These are phyloP conservation scores for Ennomos quercinarius DNA, from an alignment of 2,888 invertebrate genomes.

Conservation along the genomic window DNA sequence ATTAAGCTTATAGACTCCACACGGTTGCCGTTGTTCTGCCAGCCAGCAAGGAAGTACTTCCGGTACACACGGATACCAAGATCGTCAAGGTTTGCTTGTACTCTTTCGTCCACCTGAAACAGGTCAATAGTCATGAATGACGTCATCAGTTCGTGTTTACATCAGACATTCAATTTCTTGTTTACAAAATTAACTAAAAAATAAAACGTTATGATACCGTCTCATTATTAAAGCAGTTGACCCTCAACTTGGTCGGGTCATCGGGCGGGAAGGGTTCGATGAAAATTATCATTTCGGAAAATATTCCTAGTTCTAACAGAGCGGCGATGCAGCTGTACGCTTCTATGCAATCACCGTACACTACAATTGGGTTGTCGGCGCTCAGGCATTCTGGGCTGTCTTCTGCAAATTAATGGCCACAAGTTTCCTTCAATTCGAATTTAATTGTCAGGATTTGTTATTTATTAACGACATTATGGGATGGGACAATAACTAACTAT, in stretches of 20 bases:
- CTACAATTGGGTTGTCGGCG: constrained; percentile 73
- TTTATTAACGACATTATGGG: too few species aligned
- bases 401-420: constrained; percentile 39
- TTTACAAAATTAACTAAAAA: constrained; percentile 55
- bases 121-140: too few species aligned
- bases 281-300: constrained; percentile 82
- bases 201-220: constrained; percentile 46
- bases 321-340: constrained; percentile 88
- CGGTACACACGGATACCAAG: constrained; percentile 76
- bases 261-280: constrained; percentile 84
- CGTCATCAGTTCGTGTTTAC: too few species aligned
- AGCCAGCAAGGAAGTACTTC: constrained; percentile 80
- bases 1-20: constrained; percentile 76
- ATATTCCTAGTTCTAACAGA: constrained; percentile 86
- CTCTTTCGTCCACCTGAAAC: constrained; percentile 78
- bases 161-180: too few species aligned
- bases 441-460: too few species aligned
- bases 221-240: constrained; percentile 79
- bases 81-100: constrained; percentile 66
- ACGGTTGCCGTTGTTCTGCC: constrained; percentile 64
- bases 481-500: too few species aligned
- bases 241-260: constrained; percentile 56
- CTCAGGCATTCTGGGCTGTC: constrained; percentile 46
- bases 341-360: constrained; percentile 89
- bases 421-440: background rate